Conservation (phyloP, 2,888 invertebrate genomes). For the Ephialtes manifestator region DNA sequence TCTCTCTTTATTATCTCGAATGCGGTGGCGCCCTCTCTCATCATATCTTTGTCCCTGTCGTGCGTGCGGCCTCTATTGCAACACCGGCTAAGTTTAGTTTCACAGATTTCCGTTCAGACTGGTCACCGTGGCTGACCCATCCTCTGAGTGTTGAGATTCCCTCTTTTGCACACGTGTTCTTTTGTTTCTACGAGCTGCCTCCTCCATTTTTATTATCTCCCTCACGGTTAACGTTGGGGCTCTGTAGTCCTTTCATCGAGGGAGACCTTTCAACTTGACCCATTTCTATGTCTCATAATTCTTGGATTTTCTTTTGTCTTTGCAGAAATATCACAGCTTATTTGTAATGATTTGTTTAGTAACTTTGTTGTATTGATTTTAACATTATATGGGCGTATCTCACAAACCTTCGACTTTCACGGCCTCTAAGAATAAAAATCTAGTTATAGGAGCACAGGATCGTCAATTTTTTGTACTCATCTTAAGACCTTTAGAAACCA, state of each 20-base stretch:
- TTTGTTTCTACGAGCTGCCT: neutral
- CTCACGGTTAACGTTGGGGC: neutral
- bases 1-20: slow-evolving; percentile 46
- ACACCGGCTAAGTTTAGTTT: neutral
- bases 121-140: slow-evolving; percentile 57
- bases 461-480: too few relatives aligned
- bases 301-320: neutral
- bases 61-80: neutral
- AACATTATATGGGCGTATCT: too few relatives aligned
- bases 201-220: slow-evolving; percentile 13
- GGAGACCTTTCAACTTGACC: neutral
- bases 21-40: slow-evolving; percentile 29
- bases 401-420: too few relatives aligned
- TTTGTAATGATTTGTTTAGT: neutral
- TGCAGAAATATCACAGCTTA: neutral
- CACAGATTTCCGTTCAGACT: slow-evolving; percentile 34
- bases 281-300: neutral
- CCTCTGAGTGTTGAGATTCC: slow-evolving; percentile 23
- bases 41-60: neutral
- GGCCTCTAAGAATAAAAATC: too few relatives aligned
- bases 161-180: slow-evolving; percentile 25
- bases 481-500: too few relatives aligned
- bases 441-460: too few relatives aligned
- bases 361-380: neutral
- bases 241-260: neutral